These are phyloP conservation scores for Synanthedon formicaeformis DNA, from an alignment of 2,888 invertebrate species.

Conservation along the genomic window DNA sequence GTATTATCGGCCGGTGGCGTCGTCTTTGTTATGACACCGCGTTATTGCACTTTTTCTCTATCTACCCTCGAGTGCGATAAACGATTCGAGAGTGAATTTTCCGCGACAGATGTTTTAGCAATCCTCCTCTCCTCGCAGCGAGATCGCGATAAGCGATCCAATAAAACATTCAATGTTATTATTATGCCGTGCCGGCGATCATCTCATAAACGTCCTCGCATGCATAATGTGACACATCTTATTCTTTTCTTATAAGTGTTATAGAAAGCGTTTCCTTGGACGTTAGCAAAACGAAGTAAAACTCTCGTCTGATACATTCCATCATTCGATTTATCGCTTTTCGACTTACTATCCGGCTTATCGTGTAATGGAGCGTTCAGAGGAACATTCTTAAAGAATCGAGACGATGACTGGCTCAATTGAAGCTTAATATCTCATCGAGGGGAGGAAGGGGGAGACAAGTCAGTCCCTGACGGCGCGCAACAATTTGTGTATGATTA, in stretches of 20 bases:
- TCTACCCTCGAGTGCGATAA: slow-evolving; percentile 60
- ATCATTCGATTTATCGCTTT: neutral
- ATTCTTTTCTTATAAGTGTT: neutral
- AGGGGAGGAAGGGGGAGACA: slow-evolving; percentile 2
- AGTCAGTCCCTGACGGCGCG: slow-evolving; percentile 7
- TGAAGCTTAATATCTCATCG: slow-evolving; percentile 35
- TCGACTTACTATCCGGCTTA: slow-evolving; percentile 2
- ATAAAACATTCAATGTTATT: slow-evolving; percentile 58
- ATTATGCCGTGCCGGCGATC: slow-evolving; percentile 12
- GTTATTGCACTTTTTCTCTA: slow-evolving; percentile 68
- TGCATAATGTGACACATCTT: neutral
- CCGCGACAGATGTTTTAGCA: slow-evolving; percentile 68
- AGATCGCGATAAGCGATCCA: slow-evolving; percentile 14
- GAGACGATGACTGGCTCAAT: slow-evolving; percentile 48
- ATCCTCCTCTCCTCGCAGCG: slow-evolving; percentile 23
- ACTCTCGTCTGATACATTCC: neutral
- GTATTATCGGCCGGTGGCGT: slow-evolving; percentile 63
- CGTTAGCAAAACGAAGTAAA: neutral
- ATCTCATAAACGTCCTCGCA: neutral
- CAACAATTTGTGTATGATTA: slow-evolving; percentile 51
- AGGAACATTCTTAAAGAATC: slow-evolving; percentile 24
- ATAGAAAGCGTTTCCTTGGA: neutral
- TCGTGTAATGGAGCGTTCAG: slow-evolving; percentile 20
- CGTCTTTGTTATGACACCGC: slow-evolving; percentile 68
- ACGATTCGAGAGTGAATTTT: slow-evolving; percentile 63